These are phyloP conservation scores for Sinonovacula constricta DNA, from an alignment of 1,140 invertebrate species.

Conservation along the genomic window DNA sequence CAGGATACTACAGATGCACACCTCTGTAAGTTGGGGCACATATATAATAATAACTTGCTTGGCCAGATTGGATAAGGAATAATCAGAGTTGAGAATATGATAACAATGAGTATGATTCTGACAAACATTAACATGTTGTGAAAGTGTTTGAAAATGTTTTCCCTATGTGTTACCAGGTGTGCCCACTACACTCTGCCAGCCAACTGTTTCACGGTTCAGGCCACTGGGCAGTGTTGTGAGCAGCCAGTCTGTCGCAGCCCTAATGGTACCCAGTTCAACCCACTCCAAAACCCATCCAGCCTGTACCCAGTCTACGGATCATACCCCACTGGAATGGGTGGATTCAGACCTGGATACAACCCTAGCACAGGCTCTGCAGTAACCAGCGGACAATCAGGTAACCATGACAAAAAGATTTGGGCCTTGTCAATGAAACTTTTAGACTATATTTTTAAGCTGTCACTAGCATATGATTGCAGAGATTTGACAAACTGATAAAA, in stretches of 20 bases:
- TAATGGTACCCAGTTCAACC: conserved; percentile 58
- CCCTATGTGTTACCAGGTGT: conserved; percentile 44
- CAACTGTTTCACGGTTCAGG: conserved; percentile 43
- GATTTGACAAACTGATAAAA: too few relatives aligned
- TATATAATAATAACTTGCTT: too few relatives aligned
- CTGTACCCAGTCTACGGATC: conserved; percentile 61
- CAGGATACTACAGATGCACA: conserved; percentile 49
- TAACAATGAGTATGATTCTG: too few relatives aligned
- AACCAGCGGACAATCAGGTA: too few relatives aligned
- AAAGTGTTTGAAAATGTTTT: too few relatives aligned
- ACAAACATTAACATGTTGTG: too few relatives aligned
- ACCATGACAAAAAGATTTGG: too few relatives aligned
- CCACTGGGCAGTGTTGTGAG: conserved; percentile 58
- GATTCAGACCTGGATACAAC: conserved; percentile 64
- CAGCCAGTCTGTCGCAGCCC: conserved; percentile 61
- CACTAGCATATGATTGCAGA: too few relatives aligned
- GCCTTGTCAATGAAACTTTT: too few relatives aligned
- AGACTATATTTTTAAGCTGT: too few relatives aligned
- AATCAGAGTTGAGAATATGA: too few relatives aligned
- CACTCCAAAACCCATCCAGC: conserved; percentile 49
- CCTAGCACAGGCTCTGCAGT: conserved; percentile 39
- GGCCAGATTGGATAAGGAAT: too few relatives aligned
- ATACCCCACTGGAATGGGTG: conserved; percentile 56
- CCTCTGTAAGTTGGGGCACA: conserved; percentile 35
- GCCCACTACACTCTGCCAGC: conserved; percentile 52